These are phyloP conservation scores for Listrodromus nycthemerus DNA, from an alignment of 2,888 invertebrate genomes.

Conservation along the genomic window DNA sequence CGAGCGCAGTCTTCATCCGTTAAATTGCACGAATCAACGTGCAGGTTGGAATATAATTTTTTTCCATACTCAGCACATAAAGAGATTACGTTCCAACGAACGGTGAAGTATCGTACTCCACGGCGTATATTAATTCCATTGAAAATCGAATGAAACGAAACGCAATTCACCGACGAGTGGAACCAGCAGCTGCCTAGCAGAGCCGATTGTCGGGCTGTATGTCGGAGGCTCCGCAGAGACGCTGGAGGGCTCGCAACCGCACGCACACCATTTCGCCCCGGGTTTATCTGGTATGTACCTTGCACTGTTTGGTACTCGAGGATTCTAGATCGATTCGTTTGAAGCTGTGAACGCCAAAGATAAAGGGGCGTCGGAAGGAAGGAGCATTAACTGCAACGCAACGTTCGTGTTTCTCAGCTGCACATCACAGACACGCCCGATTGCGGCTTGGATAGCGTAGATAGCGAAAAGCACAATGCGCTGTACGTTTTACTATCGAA, in stretches of 20 bases:
- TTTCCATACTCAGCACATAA: neutral
- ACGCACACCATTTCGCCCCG: slow-evolving; percentile 17
- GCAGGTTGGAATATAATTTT: neutral
- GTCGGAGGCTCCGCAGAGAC: neutral
- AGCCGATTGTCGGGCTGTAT: neutral
- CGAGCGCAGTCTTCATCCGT: slow-evolving; percentile 10
- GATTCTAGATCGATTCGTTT: slow-evolving; percentile 35
- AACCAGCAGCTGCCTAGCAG: neutral
- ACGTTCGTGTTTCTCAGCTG: slow-evolving; percentile 27
- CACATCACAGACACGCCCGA: slow-evolving; percentile 10
- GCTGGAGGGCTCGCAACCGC: slow-evolving; percentile 20
- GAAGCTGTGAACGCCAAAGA: slow-evolving; percentile 55
- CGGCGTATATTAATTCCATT: neutral
- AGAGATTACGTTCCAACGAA: too few relatives aligned
- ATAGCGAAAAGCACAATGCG: neutral
- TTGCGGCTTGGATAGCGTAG: slow-evolving; percentile 23
- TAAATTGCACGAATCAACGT: slow-evolving; percentile 45
- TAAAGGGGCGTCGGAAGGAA: neutral
- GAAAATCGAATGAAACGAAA: neutral
- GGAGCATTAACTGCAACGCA: slow-evolving; percentile 43
- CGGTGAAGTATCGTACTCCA: too few relatives aligned
- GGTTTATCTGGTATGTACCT: slow-evolving; percentile 12
- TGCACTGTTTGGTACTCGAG: slow-evolving; percentile 8
- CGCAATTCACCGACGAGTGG: neutral
- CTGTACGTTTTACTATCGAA: neutral